phyloP scores from a whole-genome alignment of 2,113 vertebrate species.

The Puffinus mauretanicus region DNA sequence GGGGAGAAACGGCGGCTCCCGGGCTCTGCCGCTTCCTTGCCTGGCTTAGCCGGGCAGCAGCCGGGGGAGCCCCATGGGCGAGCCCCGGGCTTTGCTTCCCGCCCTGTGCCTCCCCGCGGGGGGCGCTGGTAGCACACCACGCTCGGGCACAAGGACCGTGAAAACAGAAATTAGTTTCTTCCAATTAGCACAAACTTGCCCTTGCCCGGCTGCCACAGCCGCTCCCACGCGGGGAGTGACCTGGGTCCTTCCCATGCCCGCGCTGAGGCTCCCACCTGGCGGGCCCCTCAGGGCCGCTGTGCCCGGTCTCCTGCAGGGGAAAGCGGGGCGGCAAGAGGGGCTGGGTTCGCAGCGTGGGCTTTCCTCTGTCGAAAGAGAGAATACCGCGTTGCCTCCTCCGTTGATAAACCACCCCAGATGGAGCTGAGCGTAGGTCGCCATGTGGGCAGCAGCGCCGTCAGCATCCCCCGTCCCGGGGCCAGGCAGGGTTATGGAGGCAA shows the following conservation, averaged over 20 bases:
- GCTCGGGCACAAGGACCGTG: not conserved
- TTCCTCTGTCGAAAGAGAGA: too few relatives aligned
- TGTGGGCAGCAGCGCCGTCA: rapidly evolving
- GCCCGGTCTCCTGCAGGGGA: not conserved
- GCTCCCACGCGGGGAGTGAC: rapidly evolving
- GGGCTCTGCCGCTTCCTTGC: too few relatives aligned
- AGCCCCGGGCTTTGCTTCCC: not conserved
- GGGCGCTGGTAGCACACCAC: too few relatives aligned
- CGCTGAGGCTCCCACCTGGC: not conserved
- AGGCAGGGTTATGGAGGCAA: too few relatives aligned
- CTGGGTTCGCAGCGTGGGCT: rapidly evolving
- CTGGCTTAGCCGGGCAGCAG: not conserved
- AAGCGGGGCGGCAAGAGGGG: rapidly evolving
- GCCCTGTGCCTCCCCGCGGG: not conserved
- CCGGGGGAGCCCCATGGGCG: not conserved
- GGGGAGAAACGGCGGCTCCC: too few relatives aligned
- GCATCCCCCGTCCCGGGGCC: not conserved
- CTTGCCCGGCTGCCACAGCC: too few relatives aligned
- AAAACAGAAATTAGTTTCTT: too few relatives aligned
- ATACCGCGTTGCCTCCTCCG: rapidly evolving
- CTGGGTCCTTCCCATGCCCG: too few relatives aligned
- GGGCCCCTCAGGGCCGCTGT: not conserved
- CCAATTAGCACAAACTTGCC: not conserved
- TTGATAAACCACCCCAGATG: too few relatives aligned
- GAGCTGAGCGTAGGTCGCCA: rapidly evolving